Evolutionary conservation across 2,113 vertebrate genomes (phyloP).

Genomic region (Channa argus): DNA sequence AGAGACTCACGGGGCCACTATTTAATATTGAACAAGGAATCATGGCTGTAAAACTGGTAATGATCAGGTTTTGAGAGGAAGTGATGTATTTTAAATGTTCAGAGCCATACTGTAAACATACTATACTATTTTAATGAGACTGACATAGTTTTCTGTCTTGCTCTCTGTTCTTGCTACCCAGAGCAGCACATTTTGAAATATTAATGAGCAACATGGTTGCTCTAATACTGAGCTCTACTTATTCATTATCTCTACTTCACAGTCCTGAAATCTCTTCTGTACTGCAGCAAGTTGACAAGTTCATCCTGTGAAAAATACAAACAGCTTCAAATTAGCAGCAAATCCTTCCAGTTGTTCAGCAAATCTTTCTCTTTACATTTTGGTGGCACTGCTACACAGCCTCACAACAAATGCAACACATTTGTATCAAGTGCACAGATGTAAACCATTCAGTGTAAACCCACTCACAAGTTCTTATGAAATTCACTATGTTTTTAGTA

Average conservation of each 20-base stretch:
- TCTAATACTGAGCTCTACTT: constrained; percentile 67
- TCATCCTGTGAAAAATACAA: constrained; percentile 19
- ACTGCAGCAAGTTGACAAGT: constrained; percentile 31
- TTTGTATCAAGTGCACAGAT: neutral
- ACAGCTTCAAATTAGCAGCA: constrained; percentile 4
- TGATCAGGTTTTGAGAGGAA: neutral
- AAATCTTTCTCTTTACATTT: neutral
- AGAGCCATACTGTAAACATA: constrained; percentile 52
- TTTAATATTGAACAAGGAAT: constrained; percentile 8
- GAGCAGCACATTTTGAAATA: constrained; percentile 71
- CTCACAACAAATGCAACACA: neutral
- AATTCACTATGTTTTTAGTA: constrained; percentile 66
- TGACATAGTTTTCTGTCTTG: constrained; percentile 68
- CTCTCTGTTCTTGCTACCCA: constrained; percentile 61
- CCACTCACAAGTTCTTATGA: constrained; percentile 19
- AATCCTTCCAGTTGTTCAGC: neutral
- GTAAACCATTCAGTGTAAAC: neutral
- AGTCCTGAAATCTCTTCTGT: constrained; percentile 35
- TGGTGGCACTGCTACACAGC: neutral
- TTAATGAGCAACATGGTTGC: constrained; percentile 72
- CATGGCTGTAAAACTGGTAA: constrained; percentile 6
- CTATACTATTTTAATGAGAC: constrained; percentile 71
- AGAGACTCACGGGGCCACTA: neutral
- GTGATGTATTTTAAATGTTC: constrained; percentile 25
- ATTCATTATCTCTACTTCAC: constrained; percentile 46